Percentiles rank a stretch among this genome's conserved stretches.
phyloP scores from a whole-genome alignment of 2,797 vertebrate genomes.

The Microhierax caerulescens region DNA sequence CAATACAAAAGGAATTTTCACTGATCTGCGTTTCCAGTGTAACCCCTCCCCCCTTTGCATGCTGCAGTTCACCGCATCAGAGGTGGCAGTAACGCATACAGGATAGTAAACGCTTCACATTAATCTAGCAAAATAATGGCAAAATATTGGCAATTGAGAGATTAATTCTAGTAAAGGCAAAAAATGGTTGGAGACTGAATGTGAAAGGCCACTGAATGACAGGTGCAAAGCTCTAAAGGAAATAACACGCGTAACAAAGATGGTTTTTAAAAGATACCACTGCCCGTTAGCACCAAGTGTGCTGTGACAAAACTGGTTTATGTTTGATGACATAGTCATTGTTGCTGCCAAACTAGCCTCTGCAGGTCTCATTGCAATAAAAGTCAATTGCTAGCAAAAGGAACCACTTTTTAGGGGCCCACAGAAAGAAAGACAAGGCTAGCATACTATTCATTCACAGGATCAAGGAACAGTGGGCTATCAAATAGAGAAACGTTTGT shows the following conservation, averaged over 20 bases:
- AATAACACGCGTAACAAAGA: neutral
- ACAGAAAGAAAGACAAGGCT: neutral
- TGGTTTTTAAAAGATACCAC: neutral
- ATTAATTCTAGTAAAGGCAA: neutral
- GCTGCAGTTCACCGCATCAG: neutral
- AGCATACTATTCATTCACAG: neutral
- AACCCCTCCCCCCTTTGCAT: neutral
- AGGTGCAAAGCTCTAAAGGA: neutral
- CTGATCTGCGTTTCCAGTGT: neutral
- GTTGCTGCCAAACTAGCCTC: neutral
- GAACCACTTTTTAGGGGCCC: neutral
- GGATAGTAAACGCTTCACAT: neutral
- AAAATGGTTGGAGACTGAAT: neutral
- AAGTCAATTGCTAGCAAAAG: neutral
- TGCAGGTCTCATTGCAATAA: neutral
- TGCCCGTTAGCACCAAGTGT: rapidly evolving
- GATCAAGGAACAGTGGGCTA: neutral
- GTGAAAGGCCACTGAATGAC: neutral
- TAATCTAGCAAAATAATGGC: neutral
- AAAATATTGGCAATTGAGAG: neutral
- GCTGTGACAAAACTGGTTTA: neutral
- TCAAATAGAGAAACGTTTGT: slow-evolving; percentile 7
- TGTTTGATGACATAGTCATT: neutral
- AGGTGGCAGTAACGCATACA: neutral
- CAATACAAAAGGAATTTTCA: neutral